Base-by-base conservation (phyloP, 2,113 vertebrate genomes). In the Romanogobio albipinnatus region DNA sequence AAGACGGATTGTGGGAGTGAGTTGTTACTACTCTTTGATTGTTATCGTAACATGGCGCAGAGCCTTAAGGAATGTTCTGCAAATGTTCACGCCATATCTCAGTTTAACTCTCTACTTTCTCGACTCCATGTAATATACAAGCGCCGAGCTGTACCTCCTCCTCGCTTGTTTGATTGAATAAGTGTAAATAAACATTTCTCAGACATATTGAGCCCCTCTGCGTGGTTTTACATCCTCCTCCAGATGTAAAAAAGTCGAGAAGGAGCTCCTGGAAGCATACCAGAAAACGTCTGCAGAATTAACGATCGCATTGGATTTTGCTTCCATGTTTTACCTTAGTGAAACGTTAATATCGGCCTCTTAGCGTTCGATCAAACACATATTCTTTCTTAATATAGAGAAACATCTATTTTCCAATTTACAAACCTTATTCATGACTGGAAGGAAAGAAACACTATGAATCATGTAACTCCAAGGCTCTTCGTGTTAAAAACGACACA, bases 31-130 rank as follows among this genome's bases (percentile, higher is more conserved):
- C 75, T 56, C 73, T 61, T 81, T 61, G 24, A 45, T 70, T 82
- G 82, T 86, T 82, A 84, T 49, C 66, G 19, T 58, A 78, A 86
- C 78, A 86, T 45, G 78, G 66, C 45, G 45, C 70, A 86, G 84
- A 81, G 68, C 78, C 78, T 81, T 82, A 13, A 82, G 62, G 79
- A 82, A 82, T 82, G 71, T 53, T 87, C 62, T 53, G 47, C n/a
- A 49, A 85, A 84, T 36, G 62, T 29, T 71, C 39, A 22, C 15
- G 61, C 66, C 53, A 56, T 76, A 82, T 87, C 85, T 88, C 66
- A 83, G 36, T 85, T 82, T 83, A 88, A 68, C 87, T 36, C 73
- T 64, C 84, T 73, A 26, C 74, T 76, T 85, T 61, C 79, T 74
- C 26, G 24, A 77, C 76, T 33, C 10, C 3, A 22, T 4, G 49